These are phyloP conservation scores for Redunca redunca DNA, from an alignment of 2,113 vertebrate genomes.

Conservation along the genomic window DNA sequence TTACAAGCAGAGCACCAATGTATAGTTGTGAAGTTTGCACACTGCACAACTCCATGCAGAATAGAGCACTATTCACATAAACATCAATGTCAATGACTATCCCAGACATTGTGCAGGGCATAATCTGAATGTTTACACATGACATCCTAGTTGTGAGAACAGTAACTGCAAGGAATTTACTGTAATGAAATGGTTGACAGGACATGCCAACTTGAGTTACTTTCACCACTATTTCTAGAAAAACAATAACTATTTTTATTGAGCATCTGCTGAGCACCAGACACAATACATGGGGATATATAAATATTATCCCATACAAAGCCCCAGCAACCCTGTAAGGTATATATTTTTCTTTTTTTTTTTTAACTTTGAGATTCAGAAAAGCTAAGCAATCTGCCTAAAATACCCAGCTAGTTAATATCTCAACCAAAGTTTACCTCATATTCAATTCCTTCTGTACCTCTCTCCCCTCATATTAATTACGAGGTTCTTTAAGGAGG, in stretches of 20 bases:
- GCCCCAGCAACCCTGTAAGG: not conserved
- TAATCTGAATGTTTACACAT: not conserved
- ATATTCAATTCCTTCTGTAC: not conserved
- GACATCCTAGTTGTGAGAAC: not conserved
- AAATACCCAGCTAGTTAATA: not conserved
- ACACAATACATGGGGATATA: not conserved
- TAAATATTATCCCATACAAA: not conserved
- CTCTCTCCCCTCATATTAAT: not conserved
- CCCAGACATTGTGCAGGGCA: not conserved
- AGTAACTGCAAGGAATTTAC: not conserved
- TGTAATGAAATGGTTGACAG: not conserved
- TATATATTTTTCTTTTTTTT: not conserved
- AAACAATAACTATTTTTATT: not conserved
- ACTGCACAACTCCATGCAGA: not conserved
- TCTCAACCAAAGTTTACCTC: not conserved
- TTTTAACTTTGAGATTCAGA: not conserved
- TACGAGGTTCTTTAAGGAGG: slow-evolving; percentile 32
- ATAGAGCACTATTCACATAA: not conserved
- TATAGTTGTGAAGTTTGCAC: not conserved
- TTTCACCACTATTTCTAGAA: not conserved
- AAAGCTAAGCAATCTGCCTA: not conserved
- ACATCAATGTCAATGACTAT: not conserved
- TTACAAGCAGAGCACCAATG: not conserved
- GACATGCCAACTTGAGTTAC: not conserved
- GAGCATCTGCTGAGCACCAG: not conserved